These are phyloP conservation scores for Prostheceraeus crozeri DNA, from an alignment of 2,888 invertebrate genomes.

Conservation along the genomic window DNA sequence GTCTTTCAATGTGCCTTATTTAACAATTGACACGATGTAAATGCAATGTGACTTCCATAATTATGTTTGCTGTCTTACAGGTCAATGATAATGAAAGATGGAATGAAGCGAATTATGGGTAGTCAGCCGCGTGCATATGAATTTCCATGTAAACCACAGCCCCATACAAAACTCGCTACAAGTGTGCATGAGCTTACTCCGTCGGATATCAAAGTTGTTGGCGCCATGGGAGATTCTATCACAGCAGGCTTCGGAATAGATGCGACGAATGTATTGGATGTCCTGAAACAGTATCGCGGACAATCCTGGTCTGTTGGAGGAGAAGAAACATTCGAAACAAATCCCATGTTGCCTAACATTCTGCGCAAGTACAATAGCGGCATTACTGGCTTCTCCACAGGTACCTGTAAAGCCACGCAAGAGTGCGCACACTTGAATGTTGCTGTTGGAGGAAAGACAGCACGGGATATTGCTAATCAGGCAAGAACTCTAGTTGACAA, in stretches of 20 bases:
- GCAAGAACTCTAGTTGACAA: background rate
- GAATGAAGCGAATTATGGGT: too few species aligned
- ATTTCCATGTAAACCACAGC: too few species aligned
- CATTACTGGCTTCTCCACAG: constrained; percentile 47
- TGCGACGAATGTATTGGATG: constrained; percentile 40
- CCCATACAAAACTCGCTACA: too few species aligned
- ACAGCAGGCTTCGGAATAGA: constrained; percentile 43
- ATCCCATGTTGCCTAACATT: constrained; percentile 42
- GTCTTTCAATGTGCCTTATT: too few species aligned
- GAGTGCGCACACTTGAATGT: constrained; percentile 45
- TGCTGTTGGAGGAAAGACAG: constrained; percentile 47
- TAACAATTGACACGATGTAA: too few species aligned
- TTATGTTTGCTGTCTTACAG: too few species aligned
- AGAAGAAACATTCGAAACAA: background rate
- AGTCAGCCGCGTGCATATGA: too few species aligned
- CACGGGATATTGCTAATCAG: constrained; percentile 25
- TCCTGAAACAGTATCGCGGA: constrained; percentile 40
- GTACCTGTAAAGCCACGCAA: constrained; percentile 41
- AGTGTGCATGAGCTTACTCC: constrained; percentile 12
- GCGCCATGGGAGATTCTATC: constrained; percentile 37
- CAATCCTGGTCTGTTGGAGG: constrained; percentile 33
- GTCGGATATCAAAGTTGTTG: constrained; percentile 30
- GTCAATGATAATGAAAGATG: too few species aligned
- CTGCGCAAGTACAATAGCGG: constrained; percentile 48
- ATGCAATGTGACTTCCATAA: too few species aligned